Evolutionary conservation across 2,113 vertebrate species (phyloP).

Genomic region (Strix aluco): DNA sequence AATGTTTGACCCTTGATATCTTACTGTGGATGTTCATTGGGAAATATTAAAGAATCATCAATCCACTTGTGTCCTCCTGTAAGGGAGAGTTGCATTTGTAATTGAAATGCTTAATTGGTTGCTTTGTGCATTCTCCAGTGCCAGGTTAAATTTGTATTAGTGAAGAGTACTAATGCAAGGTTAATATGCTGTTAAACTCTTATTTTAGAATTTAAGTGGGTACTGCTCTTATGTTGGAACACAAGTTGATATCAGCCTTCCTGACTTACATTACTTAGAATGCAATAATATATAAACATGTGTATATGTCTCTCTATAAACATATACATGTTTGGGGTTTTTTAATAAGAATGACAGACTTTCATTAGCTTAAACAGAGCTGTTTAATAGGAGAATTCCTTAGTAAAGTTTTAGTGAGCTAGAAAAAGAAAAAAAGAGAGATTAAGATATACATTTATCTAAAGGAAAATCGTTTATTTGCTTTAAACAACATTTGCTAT

Average conservation of each 20-base stretch:
- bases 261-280: not conserved
- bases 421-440: not conserved
- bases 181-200: not conserved
- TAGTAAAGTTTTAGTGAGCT: not conserved
- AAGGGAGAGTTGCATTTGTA: not conserved
- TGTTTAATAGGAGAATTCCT: not conserved
- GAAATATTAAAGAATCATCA: not conserved
- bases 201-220: not conserved
- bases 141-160: not conserved
- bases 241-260: not conserved
- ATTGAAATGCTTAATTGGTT: not conserved
- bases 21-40: not conserved
- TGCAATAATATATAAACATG: not conserved
- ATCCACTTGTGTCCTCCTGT: not conserved
- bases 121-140: not conserved
- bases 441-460: not conserved
- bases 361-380: not conserved
- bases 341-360: not conserved
- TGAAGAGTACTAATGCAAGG: not conserved
- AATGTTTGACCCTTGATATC: not conserved
- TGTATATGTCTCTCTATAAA: not conserved
- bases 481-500: not conserved
- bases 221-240: not conserved
- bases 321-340: accelerated
- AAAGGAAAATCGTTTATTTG: not conserved